These are phyloP conservation scores for Allygus modestus DNA, from an alignment of 2,888 invertebrate genomes.

Conservation along the genomic window DNA sequence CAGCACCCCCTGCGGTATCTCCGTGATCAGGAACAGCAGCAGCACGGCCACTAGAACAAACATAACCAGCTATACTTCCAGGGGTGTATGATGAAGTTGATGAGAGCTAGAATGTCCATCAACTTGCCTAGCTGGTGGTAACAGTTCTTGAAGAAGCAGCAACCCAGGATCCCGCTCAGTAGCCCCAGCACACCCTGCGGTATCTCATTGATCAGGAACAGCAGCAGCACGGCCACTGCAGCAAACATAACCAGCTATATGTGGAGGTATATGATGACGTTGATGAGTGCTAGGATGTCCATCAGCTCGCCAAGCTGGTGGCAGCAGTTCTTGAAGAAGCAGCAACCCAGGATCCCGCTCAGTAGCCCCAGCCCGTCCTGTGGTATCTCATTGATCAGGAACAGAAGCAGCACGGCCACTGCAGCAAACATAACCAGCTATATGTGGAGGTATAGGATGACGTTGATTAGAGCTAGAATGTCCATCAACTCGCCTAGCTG, in stretches of 20 bases:
- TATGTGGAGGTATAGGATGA: too few species aligned
- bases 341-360: slow-evolving; percentile 81
- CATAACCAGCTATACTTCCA: background rate
- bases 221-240: slow-evolving; percentile 85
- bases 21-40: slow-evolving; percentile 90
- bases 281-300: too few species aligned
- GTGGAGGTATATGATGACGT: too few species aligned
- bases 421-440: background rate
- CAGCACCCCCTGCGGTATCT: slow-evolving; percentile 86
- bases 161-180: slow-evolving; percentile 80
- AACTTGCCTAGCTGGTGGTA: slow-evolving; percentile 81
- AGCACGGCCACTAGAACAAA: slow-evolving; percentile 83
- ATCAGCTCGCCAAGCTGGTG: slow-evolving; percentile 76
- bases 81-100: too few species aligned
- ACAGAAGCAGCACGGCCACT: slow-evolving; percentile 90
- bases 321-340: slow-evolving; percentile 90
- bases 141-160: slow-evolving; percentile 87
- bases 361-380: slow-evolving; percentile 77
- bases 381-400: slow-evolving; percentile 94
- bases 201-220: slow-evolving; percentile 93
- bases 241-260: background rate
- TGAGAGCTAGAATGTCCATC: too few species aligned
- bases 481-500: slow-evolving; percentile 75
- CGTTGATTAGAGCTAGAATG: too few species aligned
- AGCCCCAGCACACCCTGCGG: slow-evolving; percentile 81